Base-by-base conservation (phyloP, 2,888 invertebrate species). In the Eilema sororculum region DNA sequence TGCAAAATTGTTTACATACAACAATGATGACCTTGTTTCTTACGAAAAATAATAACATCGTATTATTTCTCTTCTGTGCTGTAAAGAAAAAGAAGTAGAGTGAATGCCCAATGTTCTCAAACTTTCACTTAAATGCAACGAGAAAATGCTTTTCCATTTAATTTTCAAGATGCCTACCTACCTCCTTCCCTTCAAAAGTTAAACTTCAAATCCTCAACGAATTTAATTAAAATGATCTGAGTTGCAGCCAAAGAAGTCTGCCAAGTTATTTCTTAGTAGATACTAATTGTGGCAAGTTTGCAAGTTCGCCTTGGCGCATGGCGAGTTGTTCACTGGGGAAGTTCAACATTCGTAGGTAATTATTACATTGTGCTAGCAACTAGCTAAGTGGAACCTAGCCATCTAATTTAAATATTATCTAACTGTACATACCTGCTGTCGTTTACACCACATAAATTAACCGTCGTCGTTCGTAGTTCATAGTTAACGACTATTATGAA, bases 181-280 rank as follows among this genome's bases (percentile, higher is more conserved):
- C 12, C 6, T 37, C 76, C 61, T 60, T 72, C 67, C 3, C 33
- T 83, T 81, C 76, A 80, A 81, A 87, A 86, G 85, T 86, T 82
- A 76, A 78, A 78, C 80, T 81, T 78, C 74, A 86, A 86, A 83
- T 87, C 87, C 73, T 69, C 78, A 81, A 84, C 72, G 84, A 87
- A 90, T 90, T 90, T 89, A 91, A 91, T 91, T 90, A 90, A 91
- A 90, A 89, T 85, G 86, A 91, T 90, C 86, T 84, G 72, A 78
- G 77, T 75, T 77, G 73, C 71, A 84, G 85, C 80, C 75, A 79
- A 76, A 76, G 82, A 78, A 83, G 80, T 81, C 76, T 67, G 65
- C 78, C 56, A 82, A 90, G 87, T 88, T 90, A 87, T 46, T 86
- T 84, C 84, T 85, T 83, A 85, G 84, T 84, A 78, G 85, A 84